These are phyloP conservation scores for Ornithorhynchus anatinus DNA, from an alignment of 2,113 vertebrate genomes.

Conservation along the genomic window DNA sequence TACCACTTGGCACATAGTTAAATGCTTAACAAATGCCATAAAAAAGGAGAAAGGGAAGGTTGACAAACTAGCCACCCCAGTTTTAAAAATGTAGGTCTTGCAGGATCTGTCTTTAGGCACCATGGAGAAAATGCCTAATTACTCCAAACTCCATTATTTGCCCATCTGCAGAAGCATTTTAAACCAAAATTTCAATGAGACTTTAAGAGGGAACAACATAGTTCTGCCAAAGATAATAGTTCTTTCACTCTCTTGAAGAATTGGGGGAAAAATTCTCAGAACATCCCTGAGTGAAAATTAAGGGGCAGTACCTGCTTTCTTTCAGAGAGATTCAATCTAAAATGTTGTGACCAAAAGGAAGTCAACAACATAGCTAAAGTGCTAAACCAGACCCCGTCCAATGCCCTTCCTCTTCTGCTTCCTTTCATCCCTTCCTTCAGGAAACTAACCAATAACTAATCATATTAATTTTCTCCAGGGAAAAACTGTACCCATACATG, in stretches of 20 bases:
- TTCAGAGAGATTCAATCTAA: slow-evolving; percentile 3
- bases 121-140: background rate
- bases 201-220: background rate
- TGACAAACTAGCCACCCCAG: background rate
- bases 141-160: background rate
- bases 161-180: background rate
- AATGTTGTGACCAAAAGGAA: slow-evolving; percentile 24
- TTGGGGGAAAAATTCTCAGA: rapidly evolving
- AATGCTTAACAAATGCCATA: no score
- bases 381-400: background rate
- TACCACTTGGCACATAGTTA: no score
- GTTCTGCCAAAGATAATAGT: background rate
- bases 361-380: slow-evolving; percentile 34
- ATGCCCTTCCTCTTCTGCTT: background rate
- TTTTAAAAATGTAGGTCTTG: background rate
- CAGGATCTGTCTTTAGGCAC: background rate
- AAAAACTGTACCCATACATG: no score
- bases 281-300: rapidly evolving
- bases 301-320: slow-evolving; percentile 16
- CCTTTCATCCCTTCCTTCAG: background rate
- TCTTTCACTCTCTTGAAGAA: background rate
- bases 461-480: no score
- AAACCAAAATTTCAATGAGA: background rate
- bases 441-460: background rate
- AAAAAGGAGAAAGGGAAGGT: background rate